Base-by-base conservation (phyloP, 2,888 invertebrate genomes). In the Trissolcus japonicus region DNA sequence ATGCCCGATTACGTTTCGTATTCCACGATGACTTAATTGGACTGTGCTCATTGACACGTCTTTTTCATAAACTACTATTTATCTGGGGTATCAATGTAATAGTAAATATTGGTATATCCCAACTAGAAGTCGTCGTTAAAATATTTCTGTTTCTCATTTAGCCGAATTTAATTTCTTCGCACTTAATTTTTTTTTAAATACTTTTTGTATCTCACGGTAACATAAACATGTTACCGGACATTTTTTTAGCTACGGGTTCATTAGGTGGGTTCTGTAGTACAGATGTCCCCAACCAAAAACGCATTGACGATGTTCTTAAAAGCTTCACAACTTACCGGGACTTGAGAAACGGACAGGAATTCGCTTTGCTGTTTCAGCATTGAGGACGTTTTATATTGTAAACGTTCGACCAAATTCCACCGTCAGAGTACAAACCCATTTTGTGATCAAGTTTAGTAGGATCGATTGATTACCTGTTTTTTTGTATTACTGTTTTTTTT, bases 271-370 rank as follows among this genome's bases (percentile, higher is more conserved):
- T 46, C 16, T 46, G 46, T 16, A 16, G 14, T 46, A 16, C 46
- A 55, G 25, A 50, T 50, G 35, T 46, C 16, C 46, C 46, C 1
- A 51, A 51, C 51, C 19, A 51, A 46, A 46, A 46, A 19, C 11
- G 56, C 59, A 66, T 73, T 66, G 55, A 73, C 66, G 51, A 66
- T 66, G 73, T 73, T 73, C 46, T 56, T 66, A 66, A 61, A 73
- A 55, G 61, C 55, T 43, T 59, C 4, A 48, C 6, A 54, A 54
- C 13, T 65, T n/a, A 14, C 54, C 50, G 17, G 61, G 41, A 55
- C 16, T 62, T 69, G 56, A 62, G 62, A 50, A 71, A 71, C 43
- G 51, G 43, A 57, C 19, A 6, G 46, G 16, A 54, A 48, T 53
- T 51, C 48, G 21, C 53, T 53, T 59, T 13, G 63, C 54, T 72